Evolutionary conservation across 2,113 vertebrate genomes (phyloP), one percentile per base, ranked within the genome.

Genomic region (Phalacrocorax carbo): DNA sequence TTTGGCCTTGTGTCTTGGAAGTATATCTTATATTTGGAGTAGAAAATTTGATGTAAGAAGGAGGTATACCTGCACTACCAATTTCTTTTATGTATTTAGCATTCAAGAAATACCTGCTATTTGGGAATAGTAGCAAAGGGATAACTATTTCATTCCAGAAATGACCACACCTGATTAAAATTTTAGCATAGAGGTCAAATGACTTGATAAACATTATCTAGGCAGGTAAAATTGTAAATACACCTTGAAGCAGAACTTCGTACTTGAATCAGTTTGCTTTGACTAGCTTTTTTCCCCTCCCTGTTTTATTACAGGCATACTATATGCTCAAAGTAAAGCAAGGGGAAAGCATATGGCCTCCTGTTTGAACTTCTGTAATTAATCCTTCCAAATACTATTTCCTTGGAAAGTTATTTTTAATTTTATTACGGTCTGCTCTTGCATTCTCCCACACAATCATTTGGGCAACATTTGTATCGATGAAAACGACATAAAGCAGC

Each of bases 351-450:
- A 97, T 97, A 97, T 97, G 97, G 97, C 90, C 96, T 96, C 96
- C 91, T 95, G 96, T 98, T 98, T 98, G 98, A 97, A 98, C 97
- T 97, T 98, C 97, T 96, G 96, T 97, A 98, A 98, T 97, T 98
- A 98, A 98, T 98, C 97, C 95, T 97, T 97, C 97, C 96, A 96
- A 96, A 96, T 96, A 97, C 96, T 97, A 96, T 98, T 98, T 98
- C 97, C 97, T 98, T 98, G 95, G 86, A 97, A 98, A 98, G 97
- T 97, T 97, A 97, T 98, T 98, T 97, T 97, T 97, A 94, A 97
- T 98, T 97, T 98, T 97, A 98, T 97, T 94, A 96, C 97, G 68
- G 95, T 94, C 96, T 97, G 97, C 94, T 97, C 96, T 95, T 97
- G 95, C 94, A 94, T 98, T 97, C 96, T 96, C 96, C 92, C 94